These are phyloP conservation scores for Philaethria dido DNA, from an alignment of 2,888 invertebrate genomes.

Conservation along the genomic window DNA sequence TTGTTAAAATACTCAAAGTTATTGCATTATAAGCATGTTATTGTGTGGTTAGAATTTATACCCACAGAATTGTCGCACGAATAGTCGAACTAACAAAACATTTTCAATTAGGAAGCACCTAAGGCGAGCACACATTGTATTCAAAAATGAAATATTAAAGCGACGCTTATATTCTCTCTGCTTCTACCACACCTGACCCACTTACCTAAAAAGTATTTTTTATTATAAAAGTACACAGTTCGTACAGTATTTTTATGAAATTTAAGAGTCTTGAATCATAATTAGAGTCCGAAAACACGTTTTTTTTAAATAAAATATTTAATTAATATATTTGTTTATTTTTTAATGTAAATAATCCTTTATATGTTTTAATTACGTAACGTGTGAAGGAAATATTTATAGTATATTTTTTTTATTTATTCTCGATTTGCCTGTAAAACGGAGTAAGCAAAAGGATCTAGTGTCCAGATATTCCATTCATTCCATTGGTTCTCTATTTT, in stretches of 20 bases:
- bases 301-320: not conserved
- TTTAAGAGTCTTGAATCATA: slow-evolving; percentile 9
- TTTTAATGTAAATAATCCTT: not conserved
- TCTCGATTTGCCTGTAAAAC: too few species aligned
- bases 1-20: not conserved
- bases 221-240: slow-evolving; percentile 34
- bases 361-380: too few species aligned
- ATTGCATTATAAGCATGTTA: slow-evolving; percentile 5
- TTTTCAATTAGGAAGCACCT: slow-evolving; percentile 49
- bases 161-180: slow-evolving; percentile 38
- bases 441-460: too few species aligned
- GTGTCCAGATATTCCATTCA: too few species aligned
- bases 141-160: slow-evolving; percentile 59
- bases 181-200: slow-evolving; percentile 42
- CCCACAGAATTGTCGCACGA: slow-evolving; percentile 27
- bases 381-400: too few species aligned
- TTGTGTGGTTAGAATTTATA: slow-evolving; percentile 15
- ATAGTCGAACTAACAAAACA: slow-evolving; percentile 42
- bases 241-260: slow-evolving; percentile 3
- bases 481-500: too few species aligned
- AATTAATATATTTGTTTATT: not conserved
- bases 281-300: not conserved
- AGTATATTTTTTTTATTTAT: too few species aligned
- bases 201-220: slow-evolving; percentile 40
- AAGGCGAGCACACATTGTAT: slow-evolving; percentile 46